Evolutionary conservation across 2,113 vertebrate genomes (phyloP), one percentile per base, ranked within the genome.

Genomic region (Capreolus pygargus): DNA sequence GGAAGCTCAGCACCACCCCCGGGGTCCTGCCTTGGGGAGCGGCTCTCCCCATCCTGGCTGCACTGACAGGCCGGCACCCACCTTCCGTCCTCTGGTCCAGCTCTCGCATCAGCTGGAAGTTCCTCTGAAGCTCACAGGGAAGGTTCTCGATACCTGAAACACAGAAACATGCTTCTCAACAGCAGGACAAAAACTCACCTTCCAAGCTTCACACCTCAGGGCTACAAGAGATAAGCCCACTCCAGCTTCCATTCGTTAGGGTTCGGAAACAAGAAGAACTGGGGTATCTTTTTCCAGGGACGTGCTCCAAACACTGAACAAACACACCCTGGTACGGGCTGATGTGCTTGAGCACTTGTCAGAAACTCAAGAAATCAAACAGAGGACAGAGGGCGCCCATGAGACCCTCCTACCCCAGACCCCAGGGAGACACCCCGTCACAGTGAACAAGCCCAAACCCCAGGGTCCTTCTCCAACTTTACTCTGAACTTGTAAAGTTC

Each of bases 21-120:
- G 43, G 16, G 21, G 50, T 28, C 67, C 54, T 12, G n/a, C 45
- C 28, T 1, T 6, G 28, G 28, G 78, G 78, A 50, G 45, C 76
- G 19, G 78, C 45, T 50, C 45, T 47, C 30, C 33, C 1, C 14
- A 6, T 2, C 5, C 27, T 1, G n/a, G 28, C 60, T 28, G 14
- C 27, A 33, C 86, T 0, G 1, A 13, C 6, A 60, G 2, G 50
- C 36, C 89, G 0, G 47, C 76, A 94, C 98, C 50, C 86, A 99
- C 99, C 99, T 99, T 99, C 99, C 17, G 99, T 99, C 92, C 99
- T 99, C 97, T 99, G 99, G 96, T 99, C 99, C 98, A 99, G 97
- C 96, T 99, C 99, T 83, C 99, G 98, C 99, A 99, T 99, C 97
- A 99, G 98, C 89, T 99, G 99, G 94, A 99, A 99, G 98, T 99